phyloP scores from a whole-genome alignment of 2,888 invertebrate genomes.

The Xanthia icteritia region DNA sequence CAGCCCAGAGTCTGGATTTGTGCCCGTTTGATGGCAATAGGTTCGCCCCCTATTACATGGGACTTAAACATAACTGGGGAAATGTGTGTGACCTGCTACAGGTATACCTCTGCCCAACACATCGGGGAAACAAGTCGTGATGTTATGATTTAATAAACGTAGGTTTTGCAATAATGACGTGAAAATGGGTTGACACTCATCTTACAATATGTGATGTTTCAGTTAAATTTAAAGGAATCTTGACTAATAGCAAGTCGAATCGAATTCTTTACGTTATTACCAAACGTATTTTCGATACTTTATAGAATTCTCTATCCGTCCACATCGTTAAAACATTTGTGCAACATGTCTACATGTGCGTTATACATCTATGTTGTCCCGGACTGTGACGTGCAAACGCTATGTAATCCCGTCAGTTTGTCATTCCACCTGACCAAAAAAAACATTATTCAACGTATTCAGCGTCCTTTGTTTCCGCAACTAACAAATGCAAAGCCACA shows the following conservation, averaged over 20 bases:
- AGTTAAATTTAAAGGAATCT: background rate
- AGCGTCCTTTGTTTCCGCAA: conserved; percentile 53
- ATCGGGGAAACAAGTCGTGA: too few species aligned
- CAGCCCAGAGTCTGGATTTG: too few species aligned
- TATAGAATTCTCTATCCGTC: too few species aligned
- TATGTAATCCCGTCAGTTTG: conserved; percentile 45
- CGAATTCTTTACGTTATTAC: background rate
- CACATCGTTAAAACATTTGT: background rate
- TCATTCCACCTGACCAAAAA: conserved; percentile 43
- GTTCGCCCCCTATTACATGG: too few species aligned
- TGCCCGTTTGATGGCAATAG: too few species aligned
- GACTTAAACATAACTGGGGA: too few species aligned
- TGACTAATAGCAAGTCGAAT: too few species aligned
- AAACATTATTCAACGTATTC: conserved; percentile 42
- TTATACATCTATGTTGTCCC: background rate
- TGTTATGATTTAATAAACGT: background rate
- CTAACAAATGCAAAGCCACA: conserved; percentile 59
- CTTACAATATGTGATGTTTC: background rate
- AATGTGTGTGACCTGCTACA: too few species aligned
- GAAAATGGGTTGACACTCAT: background rate
- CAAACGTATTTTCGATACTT: background rate
- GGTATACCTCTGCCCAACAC: too few species aligned
- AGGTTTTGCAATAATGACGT: background rate
- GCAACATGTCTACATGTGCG: too few species aligned
- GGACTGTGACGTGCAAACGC: conserved; percentile 18